Conservation (phyloP, 2,113 vertebrate genomes). For the Pipra filicauda region DNA sequence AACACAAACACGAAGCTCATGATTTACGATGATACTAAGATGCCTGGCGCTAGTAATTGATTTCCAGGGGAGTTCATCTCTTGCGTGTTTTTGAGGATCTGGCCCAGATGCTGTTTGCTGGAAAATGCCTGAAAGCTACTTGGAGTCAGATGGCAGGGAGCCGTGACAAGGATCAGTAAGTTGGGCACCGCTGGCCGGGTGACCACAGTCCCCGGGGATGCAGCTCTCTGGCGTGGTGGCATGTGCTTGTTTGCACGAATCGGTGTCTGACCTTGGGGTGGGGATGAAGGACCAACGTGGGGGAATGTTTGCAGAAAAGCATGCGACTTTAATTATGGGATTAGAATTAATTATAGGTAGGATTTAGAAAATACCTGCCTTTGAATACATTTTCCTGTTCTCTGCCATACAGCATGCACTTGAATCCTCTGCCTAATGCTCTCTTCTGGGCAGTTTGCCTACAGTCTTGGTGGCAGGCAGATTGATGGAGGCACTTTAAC, state of each 20-base stretch:
- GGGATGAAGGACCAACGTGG: neutral
- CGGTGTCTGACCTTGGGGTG: fast-evolving
- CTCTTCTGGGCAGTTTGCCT: constrained; percentile 22
- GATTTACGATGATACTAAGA: neutral
- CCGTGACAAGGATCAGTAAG: neutral
- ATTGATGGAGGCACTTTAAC: neutral
- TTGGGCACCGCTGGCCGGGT: neutral
- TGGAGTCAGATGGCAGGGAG: neutral
- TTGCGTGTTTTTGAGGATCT: neutral
- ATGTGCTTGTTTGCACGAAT: neutral
- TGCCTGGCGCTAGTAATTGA: neutral
- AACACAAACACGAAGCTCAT: neutral
- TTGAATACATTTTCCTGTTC: constrained; percentile 20
- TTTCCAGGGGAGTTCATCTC: neutral
- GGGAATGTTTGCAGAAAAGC: constrained; percentile 23
- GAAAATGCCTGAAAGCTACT: constrained; percentile 47
- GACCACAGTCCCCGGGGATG: neutral
- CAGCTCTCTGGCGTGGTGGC: neutral
- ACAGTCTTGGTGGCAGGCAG: neutral
- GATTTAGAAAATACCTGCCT: constrained; percentile 52
- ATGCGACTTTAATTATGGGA: constrained; percentile 36
- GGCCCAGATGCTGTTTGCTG: constrained; percentile 13
- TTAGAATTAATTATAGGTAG: constrained; percentile 48
- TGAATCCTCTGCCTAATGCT: constrained; percentile 24
- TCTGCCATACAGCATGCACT: neutral